phyloP scores from a whole-genome alignment of 2,113 vertebrate genomes.

The Hypanus sabinus region DNA sequence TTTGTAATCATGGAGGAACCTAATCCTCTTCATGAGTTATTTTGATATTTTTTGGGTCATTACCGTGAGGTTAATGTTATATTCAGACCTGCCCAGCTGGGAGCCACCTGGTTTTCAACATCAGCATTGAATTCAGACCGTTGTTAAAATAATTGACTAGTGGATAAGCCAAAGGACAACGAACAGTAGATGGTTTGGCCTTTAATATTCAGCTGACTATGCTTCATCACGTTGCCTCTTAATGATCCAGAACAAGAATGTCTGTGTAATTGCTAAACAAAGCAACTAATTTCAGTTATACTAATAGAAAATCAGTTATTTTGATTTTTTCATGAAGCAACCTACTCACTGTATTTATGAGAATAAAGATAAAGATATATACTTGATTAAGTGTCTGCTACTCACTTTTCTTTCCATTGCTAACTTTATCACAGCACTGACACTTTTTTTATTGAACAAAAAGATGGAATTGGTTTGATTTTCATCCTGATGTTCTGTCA shows the following conservation, averaged over 20 bases:
- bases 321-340: neutral
- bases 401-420: neutral
- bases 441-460: neutral
- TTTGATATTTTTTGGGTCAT: neutral
- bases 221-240: neutral
- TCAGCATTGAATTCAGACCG: neutral
- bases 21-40: neutral
- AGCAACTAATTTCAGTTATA: neutral
- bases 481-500: neutral
- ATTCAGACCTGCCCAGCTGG: no score
- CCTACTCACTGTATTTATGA: neutral
- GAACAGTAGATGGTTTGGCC: neutral
- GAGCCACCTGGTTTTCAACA: neutral
- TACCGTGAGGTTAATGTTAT: neutral
- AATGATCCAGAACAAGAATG: neutral
- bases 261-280: neutral
- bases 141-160: neutral
- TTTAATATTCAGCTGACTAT: neutral
- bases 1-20: neutral
- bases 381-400: neutral
- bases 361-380: neutral
- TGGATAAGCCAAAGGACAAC: neutral
- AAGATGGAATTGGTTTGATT: neutral
- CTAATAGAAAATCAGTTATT: neutral
- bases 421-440: neutral